phyloP scores from a whole-genome alignment of 2,888 invertebrate genomes.

The Zhuqinia jingwanae region DNA sequence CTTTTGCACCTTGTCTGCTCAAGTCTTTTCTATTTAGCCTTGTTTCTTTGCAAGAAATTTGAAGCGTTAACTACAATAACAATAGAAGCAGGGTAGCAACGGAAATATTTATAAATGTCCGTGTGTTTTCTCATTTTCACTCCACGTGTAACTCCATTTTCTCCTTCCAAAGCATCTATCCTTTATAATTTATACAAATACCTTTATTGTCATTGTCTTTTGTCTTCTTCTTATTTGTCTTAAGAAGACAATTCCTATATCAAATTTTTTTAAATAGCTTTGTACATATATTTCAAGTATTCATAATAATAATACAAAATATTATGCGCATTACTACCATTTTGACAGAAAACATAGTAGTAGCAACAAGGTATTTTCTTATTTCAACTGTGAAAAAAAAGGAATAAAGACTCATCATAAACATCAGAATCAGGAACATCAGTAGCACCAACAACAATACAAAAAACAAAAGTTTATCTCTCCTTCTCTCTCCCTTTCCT shows the following conservation, averaged over 20 bases:
- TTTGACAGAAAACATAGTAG: slow-evolving; percentile 27
- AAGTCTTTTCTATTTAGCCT: background rate
- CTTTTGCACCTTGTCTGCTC: slow-evolving; percentile 59
- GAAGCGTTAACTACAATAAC: background rate
- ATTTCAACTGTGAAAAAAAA: too few relatives aligned
- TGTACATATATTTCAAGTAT: background rate
- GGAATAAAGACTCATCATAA: too few relatives aligned
- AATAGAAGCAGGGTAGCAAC: background rate
- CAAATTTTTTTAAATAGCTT: background rate
- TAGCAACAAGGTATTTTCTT: background rate
- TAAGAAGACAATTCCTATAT: background rate
- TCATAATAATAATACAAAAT: background rate
- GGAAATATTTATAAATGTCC: background rate
- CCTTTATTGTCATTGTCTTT: slow-evolving; percentile 34
- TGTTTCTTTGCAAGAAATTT: background rate
- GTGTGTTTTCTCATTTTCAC: too few relatives aligned
- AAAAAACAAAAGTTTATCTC: slow-evolving; percentile 53
- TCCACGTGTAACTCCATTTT: too few relatives aligned
- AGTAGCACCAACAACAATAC: background rate
- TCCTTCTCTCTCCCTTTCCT: background rate
- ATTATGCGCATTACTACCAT: slow-evolving; percentile 26
- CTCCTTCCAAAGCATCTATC: too few relatives aligned
- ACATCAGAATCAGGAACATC: slow-evolving; percentile 17
- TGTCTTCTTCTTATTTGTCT: slow-evolving; percentile 6
- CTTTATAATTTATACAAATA: slow-evolving; percentile 18